Evolutionary conservation across 2,797 vertebrate genomes (phyloP).

Genomic region (Euphonia xanthogaster): DNA sequence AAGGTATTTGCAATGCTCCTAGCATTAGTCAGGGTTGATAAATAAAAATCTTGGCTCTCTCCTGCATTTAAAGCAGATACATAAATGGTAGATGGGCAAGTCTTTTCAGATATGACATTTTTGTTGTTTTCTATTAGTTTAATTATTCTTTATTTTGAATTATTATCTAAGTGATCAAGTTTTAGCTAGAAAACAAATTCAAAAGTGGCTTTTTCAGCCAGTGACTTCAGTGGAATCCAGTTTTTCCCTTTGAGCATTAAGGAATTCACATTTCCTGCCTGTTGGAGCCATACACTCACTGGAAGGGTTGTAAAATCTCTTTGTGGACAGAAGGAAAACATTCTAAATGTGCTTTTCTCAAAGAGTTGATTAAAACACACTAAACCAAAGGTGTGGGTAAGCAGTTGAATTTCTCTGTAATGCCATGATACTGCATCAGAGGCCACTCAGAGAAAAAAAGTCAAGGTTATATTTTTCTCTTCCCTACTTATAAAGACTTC

Average conservation of each 20-base stretch:
- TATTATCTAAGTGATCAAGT: not conserved
- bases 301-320: not conserved
- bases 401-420: not conserved
- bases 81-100: not conserved
- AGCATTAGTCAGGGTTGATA: not conserved
- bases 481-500: not conserved
- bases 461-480: not conserved
- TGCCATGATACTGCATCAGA: not conserved
- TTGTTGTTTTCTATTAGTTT: not conserved
- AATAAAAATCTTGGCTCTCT: not conserved
- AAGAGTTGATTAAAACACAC: not conserved
- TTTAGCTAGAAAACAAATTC: not conserved
- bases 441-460: not conserved
- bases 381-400: not conserved
- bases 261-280: not conserved
- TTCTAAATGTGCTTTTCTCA: not conserved
- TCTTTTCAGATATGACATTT: not conserved
- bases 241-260: not conserved
- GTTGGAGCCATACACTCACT: not conserved
- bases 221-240: not conserved
- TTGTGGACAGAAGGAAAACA: not conserved
- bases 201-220: not conserved
- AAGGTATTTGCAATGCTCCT: not conserved
- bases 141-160: not conserved
- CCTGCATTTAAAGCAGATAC: not conserved